Percentiles rank a stretch among this genome's conserved stretches.
Evolutionary conservation across 37 sponge, comb jelly and placozoan genomes (phyloP).

Genomic region (Chondrilla cf. caribensis): DNA sequence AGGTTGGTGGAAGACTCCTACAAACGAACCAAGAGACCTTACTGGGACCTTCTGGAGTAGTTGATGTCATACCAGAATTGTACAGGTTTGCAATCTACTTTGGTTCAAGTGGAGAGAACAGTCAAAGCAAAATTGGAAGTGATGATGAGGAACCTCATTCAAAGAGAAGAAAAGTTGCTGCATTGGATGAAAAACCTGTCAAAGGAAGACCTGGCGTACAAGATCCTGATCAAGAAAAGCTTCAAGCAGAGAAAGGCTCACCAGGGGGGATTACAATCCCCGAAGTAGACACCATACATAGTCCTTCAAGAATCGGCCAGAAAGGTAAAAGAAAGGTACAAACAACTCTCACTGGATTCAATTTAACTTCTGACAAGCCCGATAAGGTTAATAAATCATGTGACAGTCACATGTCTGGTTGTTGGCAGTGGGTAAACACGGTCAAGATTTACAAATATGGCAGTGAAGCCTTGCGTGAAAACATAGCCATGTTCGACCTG

Average conservation of each 20-base stretch:
- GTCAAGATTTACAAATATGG: slow-evolving; percentile 1
- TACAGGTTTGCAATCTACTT: slow-evolving; percentile 58
- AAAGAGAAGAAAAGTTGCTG: neutral
- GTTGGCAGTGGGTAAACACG: slow-evolving; percentile 19
- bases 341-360: neutral
- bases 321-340: neutral
- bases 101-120: neutral
- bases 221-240: neutral
- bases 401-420: slow-evolving; percentile 17
- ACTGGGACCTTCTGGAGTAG: slow-evolving; percentile 41
- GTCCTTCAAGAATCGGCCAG: neutral
- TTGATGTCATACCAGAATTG: slow-evolving; percentile 48
- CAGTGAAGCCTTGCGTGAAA: neutral
- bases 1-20: slow-evolving; percentile 40
- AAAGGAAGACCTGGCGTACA: no score
- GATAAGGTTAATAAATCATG: neutral
- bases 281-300: neutral
- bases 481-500: slow-evolving; percentile 81
- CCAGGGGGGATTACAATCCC: neutral
- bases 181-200: neutral
- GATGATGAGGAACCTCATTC: neutral
- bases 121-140: no score
- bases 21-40: slow-evolving; percentile 12
- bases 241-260: neutral
- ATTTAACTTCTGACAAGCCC: neutral